Evolutionary conservation across 2,113 vertebrate species (phyloP), one percentile per base, ranked within the genome.

Genomic region (Myanophis thanlyinensis): DNA sequence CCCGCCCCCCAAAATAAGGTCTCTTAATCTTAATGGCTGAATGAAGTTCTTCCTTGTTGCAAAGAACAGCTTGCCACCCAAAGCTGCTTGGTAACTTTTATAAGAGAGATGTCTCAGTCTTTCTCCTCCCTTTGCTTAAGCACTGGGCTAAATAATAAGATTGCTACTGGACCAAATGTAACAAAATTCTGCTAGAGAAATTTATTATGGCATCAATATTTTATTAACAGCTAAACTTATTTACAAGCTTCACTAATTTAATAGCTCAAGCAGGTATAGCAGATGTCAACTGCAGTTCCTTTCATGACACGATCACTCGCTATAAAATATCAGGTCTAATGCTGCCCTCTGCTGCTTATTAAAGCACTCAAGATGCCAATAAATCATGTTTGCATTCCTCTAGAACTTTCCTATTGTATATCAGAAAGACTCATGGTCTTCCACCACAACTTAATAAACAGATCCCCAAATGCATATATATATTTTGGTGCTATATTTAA

Each of bases 341-440:
- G 95, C 95, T 95, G 97, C 96, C 96, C 95, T 91, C 96, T 97
- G 96, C 95, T 93, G 97, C 3, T 86, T 48, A 0, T 6, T 7
- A 0, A 85, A 13, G 11, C n/a, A n/a, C 5, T 87, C 3, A 46
- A 7, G 89, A 46, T 25, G 5, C 53, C 48, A 20, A 48, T 3
- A 23, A 0, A 0, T 0, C 11, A 1, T 56, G 89, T 85, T 20
- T 27, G 5, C 6, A 47, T 88, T 56, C 52, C 52, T 52, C 49
- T 13, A 56, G 35, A 86, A 85, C 13, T 51, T 53, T 80, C 56
- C 56, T 52, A 44, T 5, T 4, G 25, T n/a, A 27, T 52, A 53
- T 44, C 40, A 91, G 20, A 91, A 48, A 87, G 48, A 91, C 30
- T 30, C 49, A 51, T 40, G 22, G 22, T 35, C 1, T 56, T n/a